Evolutionary conservation across 2,888 invertebrate genomes (phyloP).

Genomic region (Patella caerulea): DNA sequence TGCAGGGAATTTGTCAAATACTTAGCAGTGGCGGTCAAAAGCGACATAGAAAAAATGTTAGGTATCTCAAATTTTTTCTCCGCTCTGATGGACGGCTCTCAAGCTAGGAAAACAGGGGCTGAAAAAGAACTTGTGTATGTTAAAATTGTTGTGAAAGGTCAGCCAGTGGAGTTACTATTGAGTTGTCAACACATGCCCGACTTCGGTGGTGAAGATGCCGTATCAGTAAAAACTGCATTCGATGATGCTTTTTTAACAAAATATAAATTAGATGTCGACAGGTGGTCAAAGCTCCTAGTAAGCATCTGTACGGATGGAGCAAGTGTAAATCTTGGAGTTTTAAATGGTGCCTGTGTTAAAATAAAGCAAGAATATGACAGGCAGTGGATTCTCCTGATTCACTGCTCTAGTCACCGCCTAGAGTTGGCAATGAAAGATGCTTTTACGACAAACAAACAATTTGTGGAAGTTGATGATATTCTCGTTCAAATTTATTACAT

Average conservation of each 20-base stretch:
- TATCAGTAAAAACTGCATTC: conserved; percentile 4
- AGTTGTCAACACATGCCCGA: conserved; percentile 18
- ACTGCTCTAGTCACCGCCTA: conserved; percentile 14
- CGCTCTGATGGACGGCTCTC: conserved; percentile 17
- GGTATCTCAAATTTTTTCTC: conserved; percentile 10
- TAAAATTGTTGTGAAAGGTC: conserved; percentile 17
- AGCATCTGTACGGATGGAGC: conserved; percentile 16
- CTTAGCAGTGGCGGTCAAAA: conserved; percentile 7
- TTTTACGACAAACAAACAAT: conserved; percentile 6
- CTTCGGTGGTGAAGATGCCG: conserved; percentile 17
- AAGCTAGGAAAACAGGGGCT: conserved; percentile 16
- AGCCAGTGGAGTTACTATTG: conserved; percentile 17
- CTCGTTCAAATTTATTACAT: conserved; percentile 17
- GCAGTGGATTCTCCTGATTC: conserved; percentile 16
- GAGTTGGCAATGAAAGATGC: conserved; percentile 20
- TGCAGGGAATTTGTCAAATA: conserved; percentile 15
- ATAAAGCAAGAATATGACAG: conserved; percentile 18
- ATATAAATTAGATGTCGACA: neutral
- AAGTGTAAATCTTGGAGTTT: conserved; percentile 18
- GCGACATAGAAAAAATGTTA: neutral
- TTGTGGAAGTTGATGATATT: conserved; percentile 16
- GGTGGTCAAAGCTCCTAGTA: neutral
- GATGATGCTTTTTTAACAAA: conserved; percentile 14
- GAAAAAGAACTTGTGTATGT: conserved; percentile 20
- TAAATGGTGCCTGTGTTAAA: conserved; percentile 14